A percentile compares a stretch with the other conserved stretches of the same genome.
phyloP scores from a whole-genome alignment of 2,888 invertebrate species.

The Tetragonula carbonaria region DNA sequence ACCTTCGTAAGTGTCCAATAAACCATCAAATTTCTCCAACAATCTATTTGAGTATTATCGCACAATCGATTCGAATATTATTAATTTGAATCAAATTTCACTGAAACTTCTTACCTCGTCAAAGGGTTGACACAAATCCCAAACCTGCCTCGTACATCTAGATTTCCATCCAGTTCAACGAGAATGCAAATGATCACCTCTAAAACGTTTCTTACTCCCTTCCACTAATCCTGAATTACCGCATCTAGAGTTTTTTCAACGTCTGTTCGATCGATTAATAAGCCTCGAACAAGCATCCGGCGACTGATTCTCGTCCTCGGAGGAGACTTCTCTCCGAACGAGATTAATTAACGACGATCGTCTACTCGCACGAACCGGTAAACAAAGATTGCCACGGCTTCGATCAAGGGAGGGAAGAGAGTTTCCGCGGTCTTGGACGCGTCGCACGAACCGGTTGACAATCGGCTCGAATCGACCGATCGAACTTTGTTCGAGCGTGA shows the following conservation, averaged over 20 bases:
- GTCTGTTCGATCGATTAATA: slow-evolving; percentile 33
- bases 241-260: neutral
- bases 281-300: neutral
- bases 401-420: neutral
- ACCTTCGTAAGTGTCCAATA: too few species aligned
- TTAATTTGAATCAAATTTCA: neutral
- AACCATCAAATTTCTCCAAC: too few species aligned
- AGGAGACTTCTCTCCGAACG: neutral
- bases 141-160: neutral
- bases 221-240: neutral
- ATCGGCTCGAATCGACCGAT: slow-evolving; percentile 45
- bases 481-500: slow-evolving; percentile 62
- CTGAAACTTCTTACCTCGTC: neutral
- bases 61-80: too few species aligned
- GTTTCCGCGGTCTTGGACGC: neutral
- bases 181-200: slow-evolving; percentile 38
- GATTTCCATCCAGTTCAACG: neutral
- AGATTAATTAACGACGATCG: slow-evolving; percentile 47
- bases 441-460: neutral
- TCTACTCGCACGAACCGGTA: neutral
- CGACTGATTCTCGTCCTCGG: neutral
- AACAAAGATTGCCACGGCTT: slow-evolving; percentile 10
- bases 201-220: slow-evolving; percentile 23
- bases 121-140: neutral
- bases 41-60: too few species aligned